These are phyloP conservation scores for Sebastes minor DNA, from an alignment of 2,797 vertebrate genomes.

Conservation along the genomic window DNA sequence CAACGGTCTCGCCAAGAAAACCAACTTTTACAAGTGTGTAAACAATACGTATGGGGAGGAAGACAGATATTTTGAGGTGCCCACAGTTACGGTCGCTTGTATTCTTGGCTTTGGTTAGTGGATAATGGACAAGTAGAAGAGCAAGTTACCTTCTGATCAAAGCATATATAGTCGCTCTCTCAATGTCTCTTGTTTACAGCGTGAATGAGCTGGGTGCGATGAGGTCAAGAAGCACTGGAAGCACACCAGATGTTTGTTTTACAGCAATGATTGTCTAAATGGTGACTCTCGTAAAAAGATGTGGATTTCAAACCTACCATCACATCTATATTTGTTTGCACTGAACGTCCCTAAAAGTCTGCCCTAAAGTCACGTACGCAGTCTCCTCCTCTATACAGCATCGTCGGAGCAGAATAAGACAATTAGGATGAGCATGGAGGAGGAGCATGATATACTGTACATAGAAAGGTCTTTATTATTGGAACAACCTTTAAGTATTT, in stretches of 20 bases:
- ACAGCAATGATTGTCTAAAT: slow-evolving; percentile 26
- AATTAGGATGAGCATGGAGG: neutral
- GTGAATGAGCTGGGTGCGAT: slow-evolving; percentile 3
- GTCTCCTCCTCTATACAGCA: slow-evolving; percentile 14
- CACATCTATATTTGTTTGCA: slow-evolving; percentile 17
- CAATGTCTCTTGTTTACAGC: slow-evolving; percentile 43
- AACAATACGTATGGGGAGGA: slow-evolving; percentile 31
- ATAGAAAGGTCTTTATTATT: slow-evolving; percentile 31
- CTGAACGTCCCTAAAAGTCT: slow-evolving; percentile 1
- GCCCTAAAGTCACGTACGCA: neutral
- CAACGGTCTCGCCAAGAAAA: slow-evolving; percentile 32
- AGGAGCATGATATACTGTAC: neutral
- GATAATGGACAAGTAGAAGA: slow-evolving; percentile 36
- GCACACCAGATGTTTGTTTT: slow-evolving; percentile 20
- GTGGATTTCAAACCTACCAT: slow-evolving; percentile 31
- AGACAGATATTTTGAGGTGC: slow-evolving; percentile 31
- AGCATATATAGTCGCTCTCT: slow-evolving; percentile 14
- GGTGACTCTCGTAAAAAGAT: slow-evolving; percentile 34
- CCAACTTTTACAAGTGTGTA: slow-evolving; percentile 45
- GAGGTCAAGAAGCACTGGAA: slow-evolving; percentile 38
- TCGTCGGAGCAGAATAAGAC: neutral
- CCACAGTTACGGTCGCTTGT: slow-evolving; percentile 27
- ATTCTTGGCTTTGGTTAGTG: slow-evolving; percentile 42
- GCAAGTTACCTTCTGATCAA: slow-evolving; percentile 25
- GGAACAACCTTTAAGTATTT: neutral